phyloP scores from a whole-genome alignment of 1,140 invertebrate genomes.

The Nilaparvata lugens region DNA sequence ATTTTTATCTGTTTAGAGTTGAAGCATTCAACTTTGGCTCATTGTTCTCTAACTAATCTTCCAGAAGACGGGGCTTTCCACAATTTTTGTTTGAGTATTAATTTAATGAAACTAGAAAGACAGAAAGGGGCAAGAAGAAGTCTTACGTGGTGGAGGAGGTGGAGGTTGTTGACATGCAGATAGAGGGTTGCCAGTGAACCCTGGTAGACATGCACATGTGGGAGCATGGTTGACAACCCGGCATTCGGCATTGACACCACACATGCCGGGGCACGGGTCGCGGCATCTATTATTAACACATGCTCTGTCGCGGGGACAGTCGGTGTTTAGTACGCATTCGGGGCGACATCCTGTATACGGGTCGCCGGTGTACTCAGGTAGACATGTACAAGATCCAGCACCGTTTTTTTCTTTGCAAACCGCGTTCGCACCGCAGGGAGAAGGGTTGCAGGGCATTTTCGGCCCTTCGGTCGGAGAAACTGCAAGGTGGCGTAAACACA shows the following conservation, averaged over 20 bases:
- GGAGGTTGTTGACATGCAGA: slow-evolving; percentile 40
- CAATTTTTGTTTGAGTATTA: too few relatives aligned
- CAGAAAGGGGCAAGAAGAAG: slow-evolving; percentile 3
- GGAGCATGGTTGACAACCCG: slow-evolving; percentile 64
- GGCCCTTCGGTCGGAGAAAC: slow-evolving; percentile 19
- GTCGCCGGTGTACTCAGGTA: slow-evolving; percentile 72
- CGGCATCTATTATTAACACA: slow-evolving; percentile 59
- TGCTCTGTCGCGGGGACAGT: slow-evolving; percentile 59
- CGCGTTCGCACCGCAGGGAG: slow-evolving; percentile 65
- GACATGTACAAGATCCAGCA: slow-evolving; percentile 64
- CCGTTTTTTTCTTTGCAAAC: slow-evolving; percentile 55
- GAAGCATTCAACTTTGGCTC: too few relatives aligned
- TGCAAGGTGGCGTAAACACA: not conserved
- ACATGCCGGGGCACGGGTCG: slow-evolving; percentile 59
- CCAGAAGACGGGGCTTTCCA: too few relatives aligned
- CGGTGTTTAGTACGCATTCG: slow-evolving; percentile 58
- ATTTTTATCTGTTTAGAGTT: too few relatives aligned
- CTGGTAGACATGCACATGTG: slow-evolving; percentile 56
- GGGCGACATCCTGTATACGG: slow-evolving; percentile 52
- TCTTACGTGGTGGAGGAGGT: slow-evolving; percentile 22
- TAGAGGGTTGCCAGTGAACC: slow-evolving; percentile 61
- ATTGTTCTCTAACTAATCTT: too few relatives aligned
- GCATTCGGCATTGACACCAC: slow-evolving; percentile 62
- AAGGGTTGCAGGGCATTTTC: slow-evolving; percentile 56
- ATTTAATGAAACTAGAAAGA: not conserved